Evolutionary conservation across 2,888 invertebrate species (phyloP).

Genomic region (Chrysotoxum bicinctum): DNA sequence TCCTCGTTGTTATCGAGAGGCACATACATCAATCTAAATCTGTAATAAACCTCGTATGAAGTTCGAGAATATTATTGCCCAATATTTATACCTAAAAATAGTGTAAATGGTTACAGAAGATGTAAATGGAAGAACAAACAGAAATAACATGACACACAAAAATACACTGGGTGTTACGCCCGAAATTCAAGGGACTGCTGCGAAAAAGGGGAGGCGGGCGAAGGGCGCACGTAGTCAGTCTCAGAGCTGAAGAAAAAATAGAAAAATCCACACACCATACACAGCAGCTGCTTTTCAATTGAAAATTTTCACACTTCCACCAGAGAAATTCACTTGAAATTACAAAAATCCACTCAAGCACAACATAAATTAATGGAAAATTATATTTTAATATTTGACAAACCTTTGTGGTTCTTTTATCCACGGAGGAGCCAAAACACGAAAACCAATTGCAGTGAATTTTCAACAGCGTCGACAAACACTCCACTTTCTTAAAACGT

Average conservation of each 20-base stretch:
- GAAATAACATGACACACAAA: constrained; percentile 55
- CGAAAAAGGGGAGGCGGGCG: constrained; percentile 18
- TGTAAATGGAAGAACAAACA: constrained; percentile 10
- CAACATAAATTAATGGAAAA: background rate
- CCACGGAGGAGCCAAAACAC: constrained; percentile 81
- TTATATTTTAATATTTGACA: constrained; percentile 27
- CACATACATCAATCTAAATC: background rate
- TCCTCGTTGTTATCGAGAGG: background rate
- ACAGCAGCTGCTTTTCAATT: constrained; percentile 51
- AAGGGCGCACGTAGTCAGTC: constrained; percentile 22
- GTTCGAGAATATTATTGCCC: constrained; percentile 23
- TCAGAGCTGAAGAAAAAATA: constrained; percentile 14
- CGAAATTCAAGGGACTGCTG: constrained; percentile 31
- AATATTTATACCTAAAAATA: constrained; percentile 56
- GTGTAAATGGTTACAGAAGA: constrained; percentile 20
- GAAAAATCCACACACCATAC: constrained; percentile 28
- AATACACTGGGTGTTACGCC: constrained; percentile 54
- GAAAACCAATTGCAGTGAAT: constrained; percentile 80
- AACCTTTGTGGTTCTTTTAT: constrained; percentile 82
- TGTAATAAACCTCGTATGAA: background rate
- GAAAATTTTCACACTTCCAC: constrained; percentile 39
- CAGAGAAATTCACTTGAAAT: constrained; percentile 14
- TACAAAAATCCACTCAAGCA: background rate
- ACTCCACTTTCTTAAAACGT: constrained; percentile 69
- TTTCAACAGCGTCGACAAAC: constrained; percentile 76